Base-by-base conservation (phyloP, 2,113 vertebrate species). In the Shinisaurus crocodilurus region DNA sequence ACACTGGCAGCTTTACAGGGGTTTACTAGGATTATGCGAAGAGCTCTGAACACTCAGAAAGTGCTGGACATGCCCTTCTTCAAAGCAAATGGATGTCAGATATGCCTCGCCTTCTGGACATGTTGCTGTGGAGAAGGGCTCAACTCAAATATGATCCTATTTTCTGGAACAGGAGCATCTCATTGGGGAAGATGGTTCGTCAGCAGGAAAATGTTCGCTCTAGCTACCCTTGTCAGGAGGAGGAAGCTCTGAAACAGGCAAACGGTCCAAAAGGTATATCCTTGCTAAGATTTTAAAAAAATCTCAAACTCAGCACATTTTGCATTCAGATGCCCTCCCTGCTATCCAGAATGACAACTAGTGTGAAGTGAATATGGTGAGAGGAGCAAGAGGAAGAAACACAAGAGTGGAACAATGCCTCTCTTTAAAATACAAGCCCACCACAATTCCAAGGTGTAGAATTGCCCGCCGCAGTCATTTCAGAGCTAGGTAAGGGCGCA, bases 401-500 rank as follows among this genome's bases (percentile, higher is more conserved):
- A 29, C 48, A 81, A 48, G 54, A 54, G 50, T 27, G 54, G 18
- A 16, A 13, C 50, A 34, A 18, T 8, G 5, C 63, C 81, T 76
- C 27, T 63, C n/a, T 27, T 8, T 57, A 48, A 80, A 34, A 90
- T 89, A 37, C 40, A 13, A 50, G 34, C 0, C 12, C 4, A 1
- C n/a, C 0, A 57, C 1, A 80, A 43, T 4, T 63, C 25, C 12
- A 37, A 40, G 69, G 48, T 40, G 16, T 10, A 25, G 8, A 37
- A 60, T 40, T 84, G 87, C 18, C 43, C 54, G 57, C 27, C 23
- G 50, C 10, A 18, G 6, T 43, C 3, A 25, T 50, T 23, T 79
- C 29, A 67, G 12, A 0, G 1, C 23, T 45, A 54, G 50, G 29
- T 0, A 32, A n/a, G n/a, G n/a, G n/a, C n/a, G n/a, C n/a, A n/a